Base-by-base conservation (phyloP, 2,113 vertebrate species). In the Colaptes auratus region DNA sequence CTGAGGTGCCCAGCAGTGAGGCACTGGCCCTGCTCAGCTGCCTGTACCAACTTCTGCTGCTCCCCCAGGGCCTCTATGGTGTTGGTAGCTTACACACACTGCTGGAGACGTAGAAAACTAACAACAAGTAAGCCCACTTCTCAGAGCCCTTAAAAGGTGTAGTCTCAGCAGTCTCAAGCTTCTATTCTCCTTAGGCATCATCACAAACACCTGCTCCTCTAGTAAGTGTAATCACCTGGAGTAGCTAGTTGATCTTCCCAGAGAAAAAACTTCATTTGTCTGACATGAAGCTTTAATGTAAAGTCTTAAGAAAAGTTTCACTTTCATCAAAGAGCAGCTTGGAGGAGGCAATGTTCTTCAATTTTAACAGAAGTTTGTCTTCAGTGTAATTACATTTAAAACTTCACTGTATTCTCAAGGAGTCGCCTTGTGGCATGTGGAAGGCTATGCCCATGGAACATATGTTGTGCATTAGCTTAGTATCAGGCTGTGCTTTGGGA, bases 11-110 rank as follows among this genome's bases (percentile, higher is more conserved):
- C 67, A 52, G 31, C 21, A 12, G 18, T 21, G 28, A 42, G 61
- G 35, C 20, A 6, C 7, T 0, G 1, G 21, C 42, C 35, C 36
- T 50, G 52, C 9, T 6, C 1, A 1, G 23, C 30, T n/a, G 7
- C 3, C 14, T 7, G 4, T 12, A 23, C 24, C 31, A 10, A 27
- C 7, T 3, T 25, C 31, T 10, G 25, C 60, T 19, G 58, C 20
- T 46, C 15, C 25, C 25, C 24, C 10, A 20, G 1, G 2, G 15
- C 28, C 15, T 76, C 23, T 30, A 18, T 2, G 36, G 16, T 3
- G 28, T 24, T 28, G 31, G 8, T 21, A 21, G 24, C 8, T 74
- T 36, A 28, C 6, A 2, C 1, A 33, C 4, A 7, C 4, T 12
- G 66, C n/a, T 31, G 36, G 59, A 71, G 66, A 33, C 3, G 7